Base-by-base conservation (phyloP, 2,888 invertebrate species). In the Acanthosepion lycidas region DNA sequence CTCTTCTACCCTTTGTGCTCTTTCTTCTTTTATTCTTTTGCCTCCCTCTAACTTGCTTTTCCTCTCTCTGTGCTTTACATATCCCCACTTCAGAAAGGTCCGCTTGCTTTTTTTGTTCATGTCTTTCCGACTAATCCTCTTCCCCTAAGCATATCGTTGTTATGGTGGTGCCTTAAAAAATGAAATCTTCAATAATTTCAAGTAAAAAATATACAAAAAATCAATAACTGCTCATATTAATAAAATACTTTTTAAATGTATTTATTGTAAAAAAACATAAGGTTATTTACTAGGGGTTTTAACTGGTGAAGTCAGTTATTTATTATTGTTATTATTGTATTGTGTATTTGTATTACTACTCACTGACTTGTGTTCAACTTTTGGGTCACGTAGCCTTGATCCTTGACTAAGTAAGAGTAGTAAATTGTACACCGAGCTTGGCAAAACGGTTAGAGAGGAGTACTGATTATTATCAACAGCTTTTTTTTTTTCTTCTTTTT, bases 351-450 rank as follows among this genome's bases (percentile, higher is more conserved):
- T n/a, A n/a, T n/a, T 28, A 78, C 78, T 78, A 78, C 78, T 18
- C n/a, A 78, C 78, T 78, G 78, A 78, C n/a, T n/a, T 33, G 78
- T n/a, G 78, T 78, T 78, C 78, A 78, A 78, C 78, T n/a, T 78
- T 23, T 78, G 78, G 78, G 78, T 78, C 78, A 78, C 78, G n/a
- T 78, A 78, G 78, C 78, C 78, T 78, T 78, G 78, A 78, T 33
- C 78, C 78, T 78, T 78, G 78, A 78, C 78, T 78, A n/a, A n/a
- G n/a, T n/a, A 33, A 78, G 78, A 78, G 78, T 78, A 78, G 78
- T 78, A 78, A 78, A 78, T 78, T 33, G n/a, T 78, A 78, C 33
- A n/a, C 15, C 15, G n/a, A 78, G 18, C n/a, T 78, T 15, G 5
- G 33, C n/a, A 33, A 18, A 15, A n/a, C 59, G n/a, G n/a, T 15